Evolutionary conservation across 2,888 invertebrate genomes (phyloP).

Genomic region (Ectobius pallidus): DNA sequence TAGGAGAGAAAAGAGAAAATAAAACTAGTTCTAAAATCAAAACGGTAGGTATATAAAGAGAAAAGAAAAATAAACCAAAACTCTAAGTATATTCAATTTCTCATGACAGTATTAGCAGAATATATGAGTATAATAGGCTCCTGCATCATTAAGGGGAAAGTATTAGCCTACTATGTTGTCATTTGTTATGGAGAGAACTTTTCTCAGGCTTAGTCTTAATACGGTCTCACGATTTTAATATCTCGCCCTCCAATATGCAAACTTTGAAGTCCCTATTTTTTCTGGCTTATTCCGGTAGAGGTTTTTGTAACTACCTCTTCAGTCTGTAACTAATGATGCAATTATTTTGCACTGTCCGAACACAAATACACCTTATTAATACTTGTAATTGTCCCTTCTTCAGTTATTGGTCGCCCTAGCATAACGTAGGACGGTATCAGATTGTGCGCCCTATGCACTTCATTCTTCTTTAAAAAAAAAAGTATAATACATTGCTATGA

Average conservation of each 20-base stretch:
- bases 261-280: background rate
- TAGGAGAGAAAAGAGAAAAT: background rate
- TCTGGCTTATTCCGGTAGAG: background rate
- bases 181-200: constrained; percentile 14
- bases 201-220: constrained; percentile 18
- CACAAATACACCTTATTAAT: too few species aligned
- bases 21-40: constrained; percentile 27
- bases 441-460: too few species aligned
- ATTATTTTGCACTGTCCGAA: too few species aligned
- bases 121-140: constrained; percentile 25
- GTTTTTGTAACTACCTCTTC: background rate
- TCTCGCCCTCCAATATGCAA: constrained; percentile 22
- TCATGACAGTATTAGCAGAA: constrained; percentile 30
- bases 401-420: too few species aligned
- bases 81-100: constrained; percentile 28
- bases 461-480: too few species aligned
- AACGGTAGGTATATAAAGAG: constrained; percentile 18
- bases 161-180: constrained; percentile 23
- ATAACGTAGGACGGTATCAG: too few species aligned
- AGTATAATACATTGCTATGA: too few species aligned
- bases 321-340: too few species aligned
- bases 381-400: too few species aligned
- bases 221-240: constrained; percentile 16
- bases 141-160: constrained; percentile 24
- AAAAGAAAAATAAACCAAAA: constrained; percentile 14